Evolutionary conservation across 2,113 vertebrate species (phyloP).

Genomic region (Mus spicilegus): DNA sequence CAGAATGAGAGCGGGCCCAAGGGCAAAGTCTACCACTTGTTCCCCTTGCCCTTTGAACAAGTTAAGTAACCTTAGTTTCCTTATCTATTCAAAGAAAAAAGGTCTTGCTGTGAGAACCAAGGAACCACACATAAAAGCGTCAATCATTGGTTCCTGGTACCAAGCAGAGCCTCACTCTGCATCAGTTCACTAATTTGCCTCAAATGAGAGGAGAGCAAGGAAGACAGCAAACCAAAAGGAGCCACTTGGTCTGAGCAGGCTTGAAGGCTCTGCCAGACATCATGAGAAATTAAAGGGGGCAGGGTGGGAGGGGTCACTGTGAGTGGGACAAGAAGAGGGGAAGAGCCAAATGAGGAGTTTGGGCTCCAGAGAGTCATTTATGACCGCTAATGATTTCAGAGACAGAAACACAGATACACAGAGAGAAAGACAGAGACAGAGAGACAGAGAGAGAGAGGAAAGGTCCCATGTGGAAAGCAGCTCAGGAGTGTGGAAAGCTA

Average conservation of each 20-base stretch:
- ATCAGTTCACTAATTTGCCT: not conserved
- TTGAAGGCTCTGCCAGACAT: not conserved
- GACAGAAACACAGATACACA: not conserved
- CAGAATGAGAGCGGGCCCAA: not conserved
- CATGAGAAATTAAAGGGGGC: not conserved
- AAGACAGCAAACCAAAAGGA: not conserved
- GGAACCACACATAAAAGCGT: not conserved
- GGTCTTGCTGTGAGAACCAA: not conserved
- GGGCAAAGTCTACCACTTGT: not conserved
- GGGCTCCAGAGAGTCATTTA: not conserved
- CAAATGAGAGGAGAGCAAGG: not conserved
- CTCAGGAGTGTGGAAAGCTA: not conserved
- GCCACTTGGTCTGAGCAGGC: not conserved
- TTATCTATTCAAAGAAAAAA: not conserved
- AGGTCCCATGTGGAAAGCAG: not conserved
- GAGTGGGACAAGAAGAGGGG: not conserved
- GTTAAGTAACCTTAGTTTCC: not conserved
- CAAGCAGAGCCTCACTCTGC: not conserved
- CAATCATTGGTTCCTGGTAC: not conserved
- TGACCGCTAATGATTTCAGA: not conserved
- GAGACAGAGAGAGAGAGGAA: not conserved
- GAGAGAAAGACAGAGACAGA: accelerated
- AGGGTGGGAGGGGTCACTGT: not conserved
- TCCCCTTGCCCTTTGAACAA: not conserved
- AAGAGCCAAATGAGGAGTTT: not conserved